Conservation (phyloP, 2,888 invertebrate genomes). For the Noctuana brunneofusca region DNA sequence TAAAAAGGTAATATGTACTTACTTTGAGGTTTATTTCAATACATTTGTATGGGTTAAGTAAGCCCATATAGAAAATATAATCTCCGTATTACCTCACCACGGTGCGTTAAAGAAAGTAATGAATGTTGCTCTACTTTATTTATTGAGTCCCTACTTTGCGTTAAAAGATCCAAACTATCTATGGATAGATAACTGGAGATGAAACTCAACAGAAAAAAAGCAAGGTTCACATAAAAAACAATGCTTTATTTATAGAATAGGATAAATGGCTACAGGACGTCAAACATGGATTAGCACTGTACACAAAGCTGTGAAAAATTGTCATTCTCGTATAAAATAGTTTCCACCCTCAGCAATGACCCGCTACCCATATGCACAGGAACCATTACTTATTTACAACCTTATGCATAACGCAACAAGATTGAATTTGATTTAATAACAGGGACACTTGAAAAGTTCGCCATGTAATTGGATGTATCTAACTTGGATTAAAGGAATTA, state of each 20-base stretch:
- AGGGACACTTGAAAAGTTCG: conserved; percentile 52
- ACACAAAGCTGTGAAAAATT: conserved; percentile 78
- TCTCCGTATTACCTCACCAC: no score
- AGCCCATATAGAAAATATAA: no score
- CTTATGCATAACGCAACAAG: conserved; percentile 34
- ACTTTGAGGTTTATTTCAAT: no score
- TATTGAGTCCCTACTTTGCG: no score
- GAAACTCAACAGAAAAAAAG: background rate
- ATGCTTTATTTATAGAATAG: background rate
- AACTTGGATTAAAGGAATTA: conserved; percentile 80
- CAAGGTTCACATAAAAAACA: background rate
- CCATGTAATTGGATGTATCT: conserved; percentile 79
- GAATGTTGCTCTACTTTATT: no score
- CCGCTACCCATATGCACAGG: conserved; percentile 37
- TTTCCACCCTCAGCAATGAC: conserved; percentile 58
- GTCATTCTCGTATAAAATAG: conserved; percentile 63
- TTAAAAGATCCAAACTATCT: no score
- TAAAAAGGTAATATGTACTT: no score
- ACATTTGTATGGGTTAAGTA: no score
- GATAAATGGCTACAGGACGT: conserved; percentile 65
- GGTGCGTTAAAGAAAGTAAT: no score
- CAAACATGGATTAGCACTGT: conserved; percentile 76
- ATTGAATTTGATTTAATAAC: conserved; percentile 31
- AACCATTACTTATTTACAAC: conserved; percentile 42
- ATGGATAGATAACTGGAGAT: no score